Evolutionary conservation across 1,140 invertebrate species (phyloP).

Genomic region (Parapsyche elsis): DNA sequence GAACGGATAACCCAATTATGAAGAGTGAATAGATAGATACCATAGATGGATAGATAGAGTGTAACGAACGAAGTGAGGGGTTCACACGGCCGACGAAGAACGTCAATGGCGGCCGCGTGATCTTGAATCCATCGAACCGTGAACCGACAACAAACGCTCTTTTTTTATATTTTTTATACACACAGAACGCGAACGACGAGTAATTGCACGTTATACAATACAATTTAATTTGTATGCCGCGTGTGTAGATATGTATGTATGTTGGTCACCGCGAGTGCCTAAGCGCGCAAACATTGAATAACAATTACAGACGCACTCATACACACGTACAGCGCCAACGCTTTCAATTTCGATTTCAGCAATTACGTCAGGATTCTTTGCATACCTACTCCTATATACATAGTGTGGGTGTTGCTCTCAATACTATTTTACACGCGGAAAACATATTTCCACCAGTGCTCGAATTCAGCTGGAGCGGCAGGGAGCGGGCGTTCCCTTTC

Average conservation of each 20-base stretch:
- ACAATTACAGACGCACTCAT: background rate
- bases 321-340: no score
- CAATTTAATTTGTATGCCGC: background rate
- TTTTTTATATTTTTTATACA: background rate
- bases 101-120: conserved; percentile 28
- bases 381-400: no score
- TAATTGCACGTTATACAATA: conserved; percentile 23
- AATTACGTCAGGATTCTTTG: background rate
- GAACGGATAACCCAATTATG: no score
- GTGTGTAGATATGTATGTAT: background rate
- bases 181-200: background rate
- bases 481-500: no score
- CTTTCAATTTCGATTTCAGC: conserved; percentile 5
- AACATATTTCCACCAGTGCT: no score
- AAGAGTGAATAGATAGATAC: no score
- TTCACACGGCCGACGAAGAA: conserved; percentile 28
- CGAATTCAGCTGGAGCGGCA: no score
- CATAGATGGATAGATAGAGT: background rate
- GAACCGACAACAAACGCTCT: conserved; percentile 27
- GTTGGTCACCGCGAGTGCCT: background rate
- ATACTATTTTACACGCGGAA: no score
- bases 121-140: conserved; percentile 34
- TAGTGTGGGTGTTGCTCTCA: no score
- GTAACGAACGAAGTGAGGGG: background rate
- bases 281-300: background rate